Evolutionary conservation across 1,140 invertebrate genomes (phyloP), one percentile per base, ranked within the genome.

Genomic region (Calephelis virginiensis): DNA sequence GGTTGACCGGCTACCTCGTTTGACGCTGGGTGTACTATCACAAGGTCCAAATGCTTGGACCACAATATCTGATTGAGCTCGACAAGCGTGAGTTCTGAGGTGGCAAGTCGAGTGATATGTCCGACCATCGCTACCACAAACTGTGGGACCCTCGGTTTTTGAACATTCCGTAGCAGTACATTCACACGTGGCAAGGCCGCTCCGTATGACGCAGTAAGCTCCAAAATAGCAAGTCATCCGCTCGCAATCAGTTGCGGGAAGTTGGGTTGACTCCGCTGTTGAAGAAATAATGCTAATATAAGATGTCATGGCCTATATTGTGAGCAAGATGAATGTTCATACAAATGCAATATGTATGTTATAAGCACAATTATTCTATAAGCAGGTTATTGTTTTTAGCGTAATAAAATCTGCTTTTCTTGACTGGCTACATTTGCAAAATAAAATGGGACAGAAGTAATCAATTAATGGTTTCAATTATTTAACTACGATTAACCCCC

Each of bases 141-240:
- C 92, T 70, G 93, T 81, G 1, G 92, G 86, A 3, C 76, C 79
- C n/a, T 83, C 80, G 14, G 71, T 72, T 47, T 92, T 78, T 4
- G 93, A 91, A 82, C 95, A 96, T 61, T 93, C 90, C 6, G 92
- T 83, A 8, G 86, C 84, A 43, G 92, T 91, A 78, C 95, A 96
- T 76, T 95, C 93, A 89, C 95, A 97, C 67, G 94, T 94, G 5
- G 94, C 95, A 38, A 93, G 88, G 28, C 94, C 94, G 69, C 93
- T 93, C 70, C 93, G 93, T 71, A 97, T 94, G 47, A 94, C 92
- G 87, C 97, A 98, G 53, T 94, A 93, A 4, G 96, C 96, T 5
- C 96, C 96, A 83, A 96, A 97, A 82, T 95, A 95, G 85, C 97
- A 97, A 38, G 94, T 94, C 77, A 97, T 89, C 72, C 96, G 94